Base-by-base conservation (phyloP, 2,113 vertebrate genomes). In the Callionymus lyra region DNA sequence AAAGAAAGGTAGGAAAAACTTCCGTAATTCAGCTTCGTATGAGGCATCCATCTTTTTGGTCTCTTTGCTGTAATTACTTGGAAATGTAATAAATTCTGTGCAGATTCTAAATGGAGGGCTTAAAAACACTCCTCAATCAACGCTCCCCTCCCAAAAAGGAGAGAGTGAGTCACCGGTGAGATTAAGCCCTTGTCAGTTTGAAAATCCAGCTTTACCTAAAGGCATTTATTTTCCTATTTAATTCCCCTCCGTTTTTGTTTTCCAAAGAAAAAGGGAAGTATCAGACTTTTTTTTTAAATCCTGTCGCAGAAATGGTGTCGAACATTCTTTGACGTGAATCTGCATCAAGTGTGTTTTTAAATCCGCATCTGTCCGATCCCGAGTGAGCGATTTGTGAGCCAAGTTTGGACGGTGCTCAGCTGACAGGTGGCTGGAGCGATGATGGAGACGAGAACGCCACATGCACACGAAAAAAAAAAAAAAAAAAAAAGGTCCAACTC, bases 31-130 rank as follows among this genome's bases (percentile, higher is more conserved):
- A 44, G 43, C 71, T 84, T 82, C 79, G 72, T 65, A 78, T 77
- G 83, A 82, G 80, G 80, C 86, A 85, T 86, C 86, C 69, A 83
- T 88, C 85, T 83, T 67, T 72, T 53, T 67, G 72, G 79, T 84
- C 80, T 77, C 78, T 79, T 85, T 85, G 73, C 81, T 86, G 79
- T 82, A 81, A 87, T 85, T 90, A 69, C 58, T 34, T 37, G 59
- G 68, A 70, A 76, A 71, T 58, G 53, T 53, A 46, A 53, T 71
- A 71, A 43, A 73, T 77, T 67, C 40, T 50, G 50, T 43, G 31
- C 56, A 48, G 39, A 68, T 72, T 68, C 51, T 64, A 48, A 69
- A 67, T 51, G 2, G 42, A 49, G 56, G 34, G 18, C 40, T 59
- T 41, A 63, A 61, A 59, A 56, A 63, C 51, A 52, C 33, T 44